Conservation (phyloP, 2,888 invertebrate species). For the Chloromyia formosa region DNA sequence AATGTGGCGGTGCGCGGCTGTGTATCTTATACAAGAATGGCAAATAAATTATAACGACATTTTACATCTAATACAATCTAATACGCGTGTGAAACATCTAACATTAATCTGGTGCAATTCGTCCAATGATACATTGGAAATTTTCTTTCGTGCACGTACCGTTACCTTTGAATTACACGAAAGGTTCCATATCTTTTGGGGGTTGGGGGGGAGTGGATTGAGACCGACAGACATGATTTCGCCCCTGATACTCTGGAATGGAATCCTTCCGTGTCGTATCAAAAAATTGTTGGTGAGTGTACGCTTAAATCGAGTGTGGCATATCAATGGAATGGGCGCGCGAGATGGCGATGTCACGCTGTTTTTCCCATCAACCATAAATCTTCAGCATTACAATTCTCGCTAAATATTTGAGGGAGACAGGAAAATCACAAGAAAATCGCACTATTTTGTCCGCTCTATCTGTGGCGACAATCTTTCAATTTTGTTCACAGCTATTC, state of each 20-base stretch:
- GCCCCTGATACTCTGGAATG: too few relatives aligned
- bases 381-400: constrained; percentile 33
- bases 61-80: constrained; percentile 34
- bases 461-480: constrained; percentile 39
- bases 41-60: constrained; percentile 38
- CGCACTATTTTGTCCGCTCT: constrained; percentile 11
- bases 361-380: constrained; percentile 26
- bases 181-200: too few relatives aligned
- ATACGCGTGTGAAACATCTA: constrained; percentile 39
- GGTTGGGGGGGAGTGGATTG: too few relatives aligned
- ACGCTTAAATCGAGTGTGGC: background rate
- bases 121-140: constrained; percentile 29
- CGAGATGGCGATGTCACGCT: background rate
- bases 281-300: background rate
- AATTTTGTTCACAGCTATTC: constrained; percentile 2
- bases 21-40: constrained; percentile 11
- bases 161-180: constrained; percentile 13
- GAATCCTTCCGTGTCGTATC: background rate
- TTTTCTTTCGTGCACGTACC: background rate
- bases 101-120: constrained; percentile 37
- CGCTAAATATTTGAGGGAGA: constrained; percentile 30
- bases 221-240: too few relatives aligned
- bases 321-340: background rate
- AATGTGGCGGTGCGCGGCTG: background rate
- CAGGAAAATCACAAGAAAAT: constrained; percentile 39